Percentiles rank a stretch among this genome's conserved stretches.
Evolutionary conservation across 2,797 vertebrate species (phyloP).

Genomic region (Poliocrania exsul): DNA sequence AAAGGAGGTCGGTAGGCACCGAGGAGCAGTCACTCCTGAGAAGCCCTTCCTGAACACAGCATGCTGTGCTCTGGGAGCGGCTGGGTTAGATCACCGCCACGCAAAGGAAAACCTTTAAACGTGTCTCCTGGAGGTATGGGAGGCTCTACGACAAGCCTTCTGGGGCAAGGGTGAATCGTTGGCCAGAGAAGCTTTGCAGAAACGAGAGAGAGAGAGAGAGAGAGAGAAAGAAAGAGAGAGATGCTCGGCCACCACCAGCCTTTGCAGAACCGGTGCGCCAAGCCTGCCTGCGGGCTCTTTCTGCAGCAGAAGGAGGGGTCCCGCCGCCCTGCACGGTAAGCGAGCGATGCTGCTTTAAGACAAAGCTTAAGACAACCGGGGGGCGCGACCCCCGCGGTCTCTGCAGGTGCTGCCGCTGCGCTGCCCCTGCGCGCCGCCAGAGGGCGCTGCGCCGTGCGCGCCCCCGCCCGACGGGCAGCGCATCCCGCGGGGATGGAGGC

Average conservation of each 20-base stretch:
- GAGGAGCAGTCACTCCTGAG: not conserved
- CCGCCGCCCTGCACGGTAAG: not conserved
- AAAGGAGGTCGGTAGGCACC: not conserved
- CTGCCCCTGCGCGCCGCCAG: not conserved
- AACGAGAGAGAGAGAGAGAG: not conserved
- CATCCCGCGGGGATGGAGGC: no score
- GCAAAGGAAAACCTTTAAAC: not conserved
- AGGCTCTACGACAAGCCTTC: not conserved
- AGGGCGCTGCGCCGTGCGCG: not conserved
- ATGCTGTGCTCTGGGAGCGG: not conserved
- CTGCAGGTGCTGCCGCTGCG: not conserved
- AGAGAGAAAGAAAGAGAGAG: not conserved
- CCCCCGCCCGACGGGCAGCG: not conserved
- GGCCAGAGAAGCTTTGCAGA: not conserved
- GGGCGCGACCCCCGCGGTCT: rapidly evolving
- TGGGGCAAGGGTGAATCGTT: not conserved
- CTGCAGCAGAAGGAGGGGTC: not conserved
- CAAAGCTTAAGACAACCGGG: not conserved
- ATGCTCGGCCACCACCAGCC: not conserved
- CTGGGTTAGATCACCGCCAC: not conserved
- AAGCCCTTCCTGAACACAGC: not conserved
- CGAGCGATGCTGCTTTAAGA: rapidly evolving
- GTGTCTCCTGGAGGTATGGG: not conserved
- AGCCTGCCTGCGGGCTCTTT: not conserved
- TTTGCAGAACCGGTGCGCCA: not conserved